Conservation (phyloP, 2,888 invertebrate species). For the Lysandra coridon region DNA sequence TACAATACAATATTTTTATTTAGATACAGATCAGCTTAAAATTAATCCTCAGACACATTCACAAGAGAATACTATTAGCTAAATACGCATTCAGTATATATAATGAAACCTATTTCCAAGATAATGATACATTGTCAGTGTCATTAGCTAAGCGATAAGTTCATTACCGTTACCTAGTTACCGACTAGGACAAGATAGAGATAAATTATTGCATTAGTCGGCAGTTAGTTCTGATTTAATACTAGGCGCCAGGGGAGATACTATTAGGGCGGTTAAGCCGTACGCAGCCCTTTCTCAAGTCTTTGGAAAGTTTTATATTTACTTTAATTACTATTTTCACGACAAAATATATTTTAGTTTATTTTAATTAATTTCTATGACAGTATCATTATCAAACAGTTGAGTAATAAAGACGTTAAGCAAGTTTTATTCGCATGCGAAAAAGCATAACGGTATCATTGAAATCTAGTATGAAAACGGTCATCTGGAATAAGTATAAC, state of each 20-base stretch:
- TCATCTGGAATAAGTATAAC: background rate
- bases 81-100: background rate
- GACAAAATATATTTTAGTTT: background rate
- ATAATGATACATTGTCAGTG: constrained; percentile 1
- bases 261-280: background rate
- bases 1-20: background rate
- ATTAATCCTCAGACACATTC: background rate
- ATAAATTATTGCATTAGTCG: constrained; percentile 16
- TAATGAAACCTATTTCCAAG: constrained; percentile 7
- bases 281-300: background rate
- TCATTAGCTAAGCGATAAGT: constrained; percentile 12
- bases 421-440: too few relatives aligned
- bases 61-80: background rate
- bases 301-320: background rate
- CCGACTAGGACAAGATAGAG: background rate
- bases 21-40: background rate
- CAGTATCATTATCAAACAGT: too few relatives aligned
- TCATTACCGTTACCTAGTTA: constrained; percentile 21
- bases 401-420: too few relatives aligned
- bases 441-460: background rate
- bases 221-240: constrained; percentile 7
- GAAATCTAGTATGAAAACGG: background rate
- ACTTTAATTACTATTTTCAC: background rate
- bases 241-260: background rate
- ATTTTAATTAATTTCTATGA: background rate